Base-by-base conservation (phyloP, 2,113 vertebrate species). In the Sander vitreus region DNA sequence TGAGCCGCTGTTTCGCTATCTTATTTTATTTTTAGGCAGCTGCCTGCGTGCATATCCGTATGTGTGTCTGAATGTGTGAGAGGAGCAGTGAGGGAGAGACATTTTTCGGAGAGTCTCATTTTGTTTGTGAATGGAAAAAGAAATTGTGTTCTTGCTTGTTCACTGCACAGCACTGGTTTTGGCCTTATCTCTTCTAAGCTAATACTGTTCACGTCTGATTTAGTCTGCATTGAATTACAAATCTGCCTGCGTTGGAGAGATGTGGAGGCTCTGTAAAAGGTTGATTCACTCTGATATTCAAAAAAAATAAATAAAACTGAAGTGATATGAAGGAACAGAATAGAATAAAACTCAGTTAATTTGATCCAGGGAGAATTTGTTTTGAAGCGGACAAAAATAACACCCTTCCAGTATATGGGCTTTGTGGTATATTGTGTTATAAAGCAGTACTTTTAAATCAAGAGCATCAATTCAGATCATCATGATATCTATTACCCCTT, bases 21-120 rank as follows among this genome's bases (percentile, higher is more conserved):
- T 89, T 81, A 83, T 85, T 92, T 92, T 90, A 88, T 87, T 90
- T 92, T 91, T 85, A 86, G 89, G 63, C 83, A 59, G 78, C 84
- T 81, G 89, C 68, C 57, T 57, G 70, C 0, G 9, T 60, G 70
- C 36, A 13, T 23, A 15, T 12, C 21, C 50, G 25, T 47, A 11
- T 69, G 33, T n/a, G 70, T 54, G 90, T 21, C 13, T 57, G 19
- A 1, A 9, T 55, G 55, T 0, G 54, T 59, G 66, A 45, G 54
- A 21, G 67, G 50, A 21, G 48, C 47, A 21, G 30, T 2, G 60
- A 60, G 70, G 54, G 48, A 30, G 45, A 58, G 27, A 25, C 27
- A 51, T 62, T 80, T 53, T 39, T 55, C 4, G 14, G 11, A 63
- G 48, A 71, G 50, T 36, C 76, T 87, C 45, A 85, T 91, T 86